A percentile compares a stretch with the other conserved stretches of the same genome.
These are phyloP conservation scores for Mnemiopsis leidyi DNA, from an alignment of 37 sponge, comb jelly and placozoan genomes.

Conservation along the genomic window DNA sequence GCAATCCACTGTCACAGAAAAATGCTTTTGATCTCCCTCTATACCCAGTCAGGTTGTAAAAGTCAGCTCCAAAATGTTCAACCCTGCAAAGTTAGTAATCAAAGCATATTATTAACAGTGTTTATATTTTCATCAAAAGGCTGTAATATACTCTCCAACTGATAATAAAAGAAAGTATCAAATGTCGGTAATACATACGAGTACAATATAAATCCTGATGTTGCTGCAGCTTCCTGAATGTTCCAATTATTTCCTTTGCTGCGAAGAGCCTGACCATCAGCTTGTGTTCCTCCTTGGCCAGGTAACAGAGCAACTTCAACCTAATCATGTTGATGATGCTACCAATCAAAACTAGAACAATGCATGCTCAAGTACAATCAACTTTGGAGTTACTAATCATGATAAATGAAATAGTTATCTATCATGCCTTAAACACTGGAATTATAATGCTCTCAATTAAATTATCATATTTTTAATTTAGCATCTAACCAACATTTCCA, in stretches of 20 bases:
- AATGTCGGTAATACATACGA: too few relatives aligned
- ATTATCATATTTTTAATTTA: background rate
- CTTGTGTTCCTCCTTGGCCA: conserved; percentile 51
- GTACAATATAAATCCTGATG: background rate
- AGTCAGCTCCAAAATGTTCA: conserved; percentile 20
- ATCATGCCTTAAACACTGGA: too few relatives aligned
- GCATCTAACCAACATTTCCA: background rate
- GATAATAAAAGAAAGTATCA: too few relatives aligned
- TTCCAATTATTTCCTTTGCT: conserved; percentile 38
- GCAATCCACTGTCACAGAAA: background rate
- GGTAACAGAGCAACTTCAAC: conserved; percentile 35
- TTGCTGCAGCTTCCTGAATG: conserved; percentile 26
- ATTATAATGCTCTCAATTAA: too few relatives aligned
- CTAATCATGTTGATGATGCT: background rate
- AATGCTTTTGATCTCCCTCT: background rate
- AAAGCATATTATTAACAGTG: too few relatives aligned
- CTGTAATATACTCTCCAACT: too few relatives aligned
- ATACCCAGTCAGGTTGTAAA: conserved; percentile 35
- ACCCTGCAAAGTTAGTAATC: conserved; percentile 50
- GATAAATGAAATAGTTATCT: too few relatives aligned
- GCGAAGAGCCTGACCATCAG: background rate
- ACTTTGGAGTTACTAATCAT: too few relatives aligned
- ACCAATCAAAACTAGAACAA: too few relatives aligned
- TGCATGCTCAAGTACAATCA: too few relatives aligned
- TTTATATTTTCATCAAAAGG: background rate